Evolutionary conservation across 2,113 vertebrate genomes (phyloP).

Genomic region (Ranitomeya variabilis): DNA sequence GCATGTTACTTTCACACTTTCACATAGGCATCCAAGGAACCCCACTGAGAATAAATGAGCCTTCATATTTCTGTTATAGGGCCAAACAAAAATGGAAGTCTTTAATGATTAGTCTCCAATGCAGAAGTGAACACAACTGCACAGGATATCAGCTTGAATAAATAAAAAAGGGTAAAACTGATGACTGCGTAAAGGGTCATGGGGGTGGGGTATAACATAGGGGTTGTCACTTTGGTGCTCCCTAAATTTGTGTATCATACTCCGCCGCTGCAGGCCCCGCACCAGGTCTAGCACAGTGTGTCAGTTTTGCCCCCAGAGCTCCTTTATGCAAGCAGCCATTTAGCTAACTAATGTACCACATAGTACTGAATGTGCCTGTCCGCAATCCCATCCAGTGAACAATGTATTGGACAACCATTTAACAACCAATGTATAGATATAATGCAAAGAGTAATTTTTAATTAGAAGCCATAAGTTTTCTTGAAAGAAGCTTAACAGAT

Average conservation of each 20-base stretch:
- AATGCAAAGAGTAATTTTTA: not conserved
- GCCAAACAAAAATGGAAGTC: no score
- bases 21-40: no score
- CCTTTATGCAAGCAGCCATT: not conserved
- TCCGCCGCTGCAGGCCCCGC: not conserved
- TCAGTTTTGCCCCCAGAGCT: not conserved
- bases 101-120: no score
- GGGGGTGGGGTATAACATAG: not conserved
- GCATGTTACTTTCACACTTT: no score
- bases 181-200: not conserved
- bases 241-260: not conserved
- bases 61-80: no score
- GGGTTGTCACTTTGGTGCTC: not conserved
- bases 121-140: no score
- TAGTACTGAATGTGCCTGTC: not conserved
- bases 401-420: not conserved
- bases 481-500: not conserved
- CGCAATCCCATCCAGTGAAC: not conserved
- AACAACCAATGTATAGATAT: not conserved
- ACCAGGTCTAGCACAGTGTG: not conserved
- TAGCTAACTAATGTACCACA: not conserved
- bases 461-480: not conserved
- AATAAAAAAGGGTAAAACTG: not conserved
- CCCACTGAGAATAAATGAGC: no score
- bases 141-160: no score